Evolutionary conservation across 2,888 invertebrate species (phyloP).

Genomic region (Fabriciana adippe): DNA sequence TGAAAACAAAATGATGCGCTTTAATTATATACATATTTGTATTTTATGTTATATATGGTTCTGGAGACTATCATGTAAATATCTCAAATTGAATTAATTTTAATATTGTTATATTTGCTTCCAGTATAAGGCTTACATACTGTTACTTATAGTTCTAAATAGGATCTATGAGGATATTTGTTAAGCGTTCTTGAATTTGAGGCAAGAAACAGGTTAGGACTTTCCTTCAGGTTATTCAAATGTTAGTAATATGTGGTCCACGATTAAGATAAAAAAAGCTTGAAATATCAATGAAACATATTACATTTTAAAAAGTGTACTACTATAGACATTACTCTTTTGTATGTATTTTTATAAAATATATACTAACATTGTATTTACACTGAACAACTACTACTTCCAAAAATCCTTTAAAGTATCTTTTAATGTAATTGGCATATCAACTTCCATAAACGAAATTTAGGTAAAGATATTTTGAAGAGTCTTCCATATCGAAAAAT

Average conservation of each 20-base stretch:
- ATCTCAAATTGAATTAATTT: slow-evolving; percentile 67
- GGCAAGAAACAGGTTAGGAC: slow-evolving; percentile 41
- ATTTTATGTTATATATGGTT: slow-evolving; percentile 62
- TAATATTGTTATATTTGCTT: slow-evolving; percentile 78
- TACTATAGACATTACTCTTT: slow-evolving; percentile 67
- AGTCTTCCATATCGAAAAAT: slow-evolving; percentile 82
- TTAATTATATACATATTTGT: slow-evolving; percentile 67
- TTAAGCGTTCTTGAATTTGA: slow-evolving; percentile 49
- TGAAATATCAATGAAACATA: slow-evolving; percentile 80
- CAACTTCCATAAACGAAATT: slow-evolving; percentile 78
- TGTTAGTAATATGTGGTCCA: slow-evolving; percentile 62
- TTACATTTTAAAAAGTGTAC: slow-evolving; percentile 66
- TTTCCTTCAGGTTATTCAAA: slow-evolving; percentile 36
- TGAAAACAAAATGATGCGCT: slow-evolving; percentile 79
- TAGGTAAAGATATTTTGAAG: slow-evolving; percentile 66
- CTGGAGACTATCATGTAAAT: slow-evolving; percentile 72
- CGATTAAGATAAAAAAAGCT: slow-evolving; percentile 59
- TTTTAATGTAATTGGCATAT: slow-evolving; percentile 79
- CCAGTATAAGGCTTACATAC: slow-evolving; percentile 71
- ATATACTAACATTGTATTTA: slow-evolving; percentile 77
- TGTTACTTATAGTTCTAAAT: slow-evolving; percentile 66
- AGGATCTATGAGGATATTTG: slow-evolving; percentile 52
- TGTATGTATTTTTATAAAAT: slow-evolving; percentile 82
- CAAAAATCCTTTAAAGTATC: slow-evolving; percentile 62
- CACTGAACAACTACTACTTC: slow-evolving; percentile 74